Percentiles rank a stretch among this genome's conserved stretches.
Conservation (phyloP, 2,888 invertebrate genomes). For the Sinhomidia bicolor region DNA sequence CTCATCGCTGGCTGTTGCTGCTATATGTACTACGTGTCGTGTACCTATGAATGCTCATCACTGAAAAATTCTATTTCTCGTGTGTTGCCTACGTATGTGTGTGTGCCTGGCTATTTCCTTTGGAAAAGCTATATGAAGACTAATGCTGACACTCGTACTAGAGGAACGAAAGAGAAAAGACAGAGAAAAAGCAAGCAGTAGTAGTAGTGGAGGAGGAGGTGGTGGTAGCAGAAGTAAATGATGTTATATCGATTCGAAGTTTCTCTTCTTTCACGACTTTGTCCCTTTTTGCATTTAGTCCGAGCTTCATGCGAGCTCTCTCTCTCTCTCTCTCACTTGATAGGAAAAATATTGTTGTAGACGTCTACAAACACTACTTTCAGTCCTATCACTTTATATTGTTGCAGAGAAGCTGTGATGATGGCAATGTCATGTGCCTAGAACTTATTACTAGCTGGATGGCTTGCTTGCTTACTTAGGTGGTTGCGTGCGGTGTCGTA, state of each 20-base stretch:
- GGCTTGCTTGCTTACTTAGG: not conserved
- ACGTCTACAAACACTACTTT: constrained; percentile 34
- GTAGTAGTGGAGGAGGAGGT: not conserved
- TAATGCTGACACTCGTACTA: not conserved
- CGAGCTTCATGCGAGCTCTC: constrained; percentile 13
- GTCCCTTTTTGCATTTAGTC: constrained; percentile 31
- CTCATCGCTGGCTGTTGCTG: constrained; percentile 17
- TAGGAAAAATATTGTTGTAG: constrained; percentile 46
- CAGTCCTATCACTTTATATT: constrained; percentile 23
- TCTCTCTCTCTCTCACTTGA: too few species aligned
- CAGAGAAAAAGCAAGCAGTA: constrained; percentile 11
- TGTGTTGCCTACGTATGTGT: not conserved
- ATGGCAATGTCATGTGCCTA: not conserved
- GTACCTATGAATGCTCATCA: too few species aligned
- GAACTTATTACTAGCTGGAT: not conserved
- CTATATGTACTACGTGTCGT: too few species aligned
- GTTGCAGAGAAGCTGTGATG: constrained; percentile 6
- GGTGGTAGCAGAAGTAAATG: constrained; percentile 39
- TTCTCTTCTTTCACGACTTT: constrained; percentile 43
- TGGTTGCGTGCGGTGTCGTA: not conserved
- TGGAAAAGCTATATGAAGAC: not conserved
- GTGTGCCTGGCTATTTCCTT: constrained; percentile 43
- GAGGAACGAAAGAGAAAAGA: not conserved
- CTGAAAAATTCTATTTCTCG: constrained; percentile 25
- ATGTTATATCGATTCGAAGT: constrained; percentile 60